Evolutionary conservation across 1,140 invertebrate genomes (phyloP), one percentile per base, ranked within the genome.

Genomic region (Drosophila littoralis): DNA sequence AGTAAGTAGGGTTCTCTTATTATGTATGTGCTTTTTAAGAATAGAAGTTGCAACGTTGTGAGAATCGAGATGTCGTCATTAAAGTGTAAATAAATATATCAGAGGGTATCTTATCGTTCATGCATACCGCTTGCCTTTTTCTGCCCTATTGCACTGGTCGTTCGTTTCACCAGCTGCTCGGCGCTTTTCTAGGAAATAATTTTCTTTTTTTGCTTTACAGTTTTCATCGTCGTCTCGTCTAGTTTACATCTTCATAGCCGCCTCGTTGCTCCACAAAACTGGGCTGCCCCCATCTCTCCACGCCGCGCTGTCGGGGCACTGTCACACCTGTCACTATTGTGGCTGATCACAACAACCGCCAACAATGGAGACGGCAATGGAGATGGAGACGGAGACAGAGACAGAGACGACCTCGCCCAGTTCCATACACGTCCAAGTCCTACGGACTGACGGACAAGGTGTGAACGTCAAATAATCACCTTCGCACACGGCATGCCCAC

Each of bases 401-500:
- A 66, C 42, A 43, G 33, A 35, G 59, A 75, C 59, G 66, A 70
- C 68, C 68, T 72, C 73, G 68, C 59, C 54, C 65, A 63, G 63
- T 72, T 40, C 10, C 15, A 54, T 54, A 13, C 8, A 33, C 3
- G 15, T 9, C 40, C 51, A 55, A 54, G 38, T 71, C 60, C 68
- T 71, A 45, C 12, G 35, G 51, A 50, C 48, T 52, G 33, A 33
- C 57, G 57, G 57, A 86, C 83, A 82, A 88, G 84, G 84, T 88
- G 83, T 89, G 84, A 89, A 88, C 84, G 79, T 88, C 83, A 89
- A 88, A 88, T 89, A 88, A 88, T 88, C 79, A 83, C 79, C 84
- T 83, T 63, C 46, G 63, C 73, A 77, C 84, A 82, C 79, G 83
- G 70, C 71, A 86, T 79, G 68, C 57, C 67, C 57, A 67, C 63